Evolutionary conservation across 2,888 invertebrate species (phyloP).

Genomic region (Graphium colonna): DNA sequence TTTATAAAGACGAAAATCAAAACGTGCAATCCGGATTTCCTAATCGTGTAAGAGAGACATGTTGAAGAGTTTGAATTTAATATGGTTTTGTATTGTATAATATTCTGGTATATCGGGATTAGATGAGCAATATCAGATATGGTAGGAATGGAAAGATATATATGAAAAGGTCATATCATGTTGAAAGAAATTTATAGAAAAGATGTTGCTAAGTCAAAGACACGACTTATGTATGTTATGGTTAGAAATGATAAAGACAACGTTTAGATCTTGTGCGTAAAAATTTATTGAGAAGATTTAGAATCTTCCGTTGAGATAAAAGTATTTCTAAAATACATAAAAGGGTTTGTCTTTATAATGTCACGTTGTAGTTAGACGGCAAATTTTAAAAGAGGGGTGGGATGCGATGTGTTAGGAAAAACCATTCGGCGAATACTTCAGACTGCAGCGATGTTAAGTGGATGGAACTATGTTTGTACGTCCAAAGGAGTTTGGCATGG

Average conservation of each 20-base stretch:
- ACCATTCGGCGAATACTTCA: conserved; percentile 5
- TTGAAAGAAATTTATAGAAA: conserved; percentile 66
- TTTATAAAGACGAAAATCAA: conserved; percentile 38
- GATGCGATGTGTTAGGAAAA: conserved; percentile 32
- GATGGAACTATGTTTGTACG: conserved; percentile 42
- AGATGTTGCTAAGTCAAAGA: conserved; percentile 56
- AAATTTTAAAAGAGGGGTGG: conserved; percentile 31
- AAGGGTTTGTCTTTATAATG: conserved; percentile 43
- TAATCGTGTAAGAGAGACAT: conserved; percentile 43
- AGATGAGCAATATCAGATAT: conserved; percentile 63
- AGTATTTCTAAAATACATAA: conserved; percentile 75
- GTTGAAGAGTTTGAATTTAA: conserved; percentile 26
- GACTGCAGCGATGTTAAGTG: conserved; percentile 32
- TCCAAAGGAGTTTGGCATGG: conserved; percentile 66
- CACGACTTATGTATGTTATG: conserved; percentile 62
- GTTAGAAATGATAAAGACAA: conserved; percentile 61
- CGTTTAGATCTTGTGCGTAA: conserved; percentile 59
- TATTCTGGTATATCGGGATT: conserved; percentile 45
- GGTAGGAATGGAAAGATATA: conserved; percentile 55
- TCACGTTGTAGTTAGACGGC: conserved; percentile 52
- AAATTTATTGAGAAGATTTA: conserved; percentile 66
- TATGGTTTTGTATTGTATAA: conserved; percentile 33
- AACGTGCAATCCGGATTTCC: conserved; percentile 59
- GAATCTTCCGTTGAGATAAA: conserved; percentile 66
- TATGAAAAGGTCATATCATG: conserved; percentile 72